Evolutionary conservation across 64 coral and sea anemone genomes (phyloP).

Genomic region (Anthopleura sola): DNA sequence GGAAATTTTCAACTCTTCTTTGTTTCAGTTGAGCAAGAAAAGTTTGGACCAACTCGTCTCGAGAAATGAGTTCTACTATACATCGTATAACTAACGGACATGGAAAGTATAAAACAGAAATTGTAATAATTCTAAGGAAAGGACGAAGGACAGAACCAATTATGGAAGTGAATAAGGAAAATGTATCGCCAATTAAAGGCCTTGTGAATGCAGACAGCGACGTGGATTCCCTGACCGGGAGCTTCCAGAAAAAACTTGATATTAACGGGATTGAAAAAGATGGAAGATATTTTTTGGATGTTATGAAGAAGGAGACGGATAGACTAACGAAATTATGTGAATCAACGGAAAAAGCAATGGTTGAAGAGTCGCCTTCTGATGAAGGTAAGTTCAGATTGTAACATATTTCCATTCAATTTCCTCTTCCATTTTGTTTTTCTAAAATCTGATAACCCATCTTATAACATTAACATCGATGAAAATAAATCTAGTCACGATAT

Average conservation of each 20-base stretch:
- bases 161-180: constrained; percentile 62
- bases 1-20: constrained; percentile 9
- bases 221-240: constrained; percentile 40
- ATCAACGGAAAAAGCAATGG: constrained; percentile 42
- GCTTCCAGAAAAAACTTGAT: constrained; percentile 47
- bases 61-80: constrained; percentile 15
- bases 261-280: constrained; percentile 54
- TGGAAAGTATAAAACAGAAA: constrained; percentile 53
- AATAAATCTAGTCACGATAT: background rate
- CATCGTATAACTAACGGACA: constrained; percentile 18
- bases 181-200: constrained; percentile 45
- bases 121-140: constrained; percentile 58
- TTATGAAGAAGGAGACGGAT: constrained; percentile 53
- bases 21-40: constrained; percentile 40
- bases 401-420: background rate
- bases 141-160: constrained; percentile 43
- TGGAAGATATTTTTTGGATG: constrained; percentile 51
- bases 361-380: constrained; percentile 33
- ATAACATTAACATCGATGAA: background rate
- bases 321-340: constrained; percentile 50
- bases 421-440: background rate
- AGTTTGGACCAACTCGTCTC: background rate
- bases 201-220: constrained; percentile 35
- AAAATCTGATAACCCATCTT: background rate
- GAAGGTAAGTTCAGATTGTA: constrained; percentile 29